Percentiles rank a stretch among this genome's conserved stretches.
Evolutionary conservation across 2,797 vertebrate species (phyloP).

Genomic region (Prionace glauca): DNA sequence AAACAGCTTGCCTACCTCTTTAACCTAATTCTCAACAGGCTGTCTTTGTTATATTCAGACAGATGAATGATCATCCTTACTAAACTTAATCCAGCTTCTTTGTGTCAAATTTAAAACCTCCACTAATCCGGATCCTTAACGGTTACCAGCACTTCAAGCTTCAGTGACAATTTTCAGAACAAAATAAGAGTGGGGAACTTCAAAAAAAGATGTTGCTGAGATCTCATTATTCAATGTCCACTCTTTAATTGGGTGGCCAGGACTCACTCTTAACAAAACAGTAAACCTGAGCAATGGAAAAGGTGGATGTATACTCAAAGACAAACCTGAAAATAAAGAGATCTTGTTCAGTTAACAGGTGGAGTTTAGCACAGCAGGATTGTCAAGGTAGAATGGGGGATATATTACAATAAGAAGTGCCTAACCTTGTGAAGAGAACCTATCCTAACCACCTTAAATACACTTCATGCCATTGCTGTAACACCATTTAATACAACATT

Average conservation of each 20-base stretch:
- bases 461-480: background rate
- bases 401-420: background rate
- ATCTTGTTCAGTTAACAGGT: background rate
- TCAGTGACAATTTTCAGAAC: background rate
- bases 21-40: background rate
- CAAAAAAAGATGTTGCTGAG: background rate
- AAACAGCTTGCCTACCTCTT: background rate
- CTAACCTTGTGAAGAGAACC: background rate
- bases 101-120: background rate
- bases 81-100: background rate
- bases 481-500: background rate
- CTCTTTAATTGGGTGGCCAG: background rate
- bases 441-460: background rate
- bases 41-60: background rate
- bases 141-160: background rate
- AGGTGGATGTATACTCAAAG: background rate
- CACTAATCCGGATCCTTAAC: background rate
- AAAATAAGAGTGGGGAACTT: background rate
- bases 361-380: background rate
- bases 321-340: background rate
- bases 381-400: background rate
- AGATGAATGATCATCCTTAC: background rate
- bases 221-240: background rate
- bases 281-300: background rate
- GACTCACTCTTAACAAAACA: background rate